A percentile compares a stretch with the other conserved stretches of the same genome.
These are phyloP conservation scores for Misgurnus anguillicaudatus DNA, from an alignment of 2,113 vertebrate species.

Conservation along the genomic window DNA sequence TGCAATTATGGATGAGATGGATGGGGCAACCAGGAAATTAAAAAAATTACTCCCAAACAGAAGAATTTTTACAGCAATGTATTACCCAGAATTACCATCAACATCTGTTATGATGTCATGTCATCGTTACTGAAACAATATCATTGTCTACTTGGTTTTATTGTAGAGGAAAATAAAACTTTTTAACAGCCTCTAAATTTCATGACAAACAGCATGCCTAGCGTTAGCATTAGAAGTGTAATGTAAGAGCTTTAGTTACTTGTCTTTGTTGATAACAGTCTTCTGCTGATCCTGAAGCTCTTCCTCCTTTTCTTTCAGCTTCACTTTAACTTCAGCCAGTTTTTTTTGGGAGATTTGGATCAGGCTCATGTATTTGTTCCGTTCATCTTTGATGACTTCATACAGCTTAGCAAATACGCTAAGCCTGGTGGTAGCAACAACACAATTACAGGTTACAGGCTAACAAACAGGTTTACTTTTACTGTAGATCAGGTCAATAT, in stretches of 20 bases:
- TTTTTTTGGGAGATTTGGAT: slow-evolving; percentile 78
- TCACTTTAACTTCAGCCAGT: slow-evolving; percentile 75
- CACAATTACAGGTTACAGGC: background rate
- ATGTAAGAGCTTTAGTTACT: slow-evolving; percentile 66
- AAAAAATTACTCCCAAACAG: too few species aligned
- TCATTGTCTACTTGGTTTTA: background rate
- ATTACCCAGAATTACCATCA: too few species aligned
- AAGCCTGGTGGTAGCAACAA: slow-evolving; percentile 69
- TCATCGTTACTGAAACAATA: too few species aligned
- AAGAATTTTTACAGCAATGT: too few species aligned
- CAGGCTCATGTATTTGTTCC: slow-evolving; percentile 82
- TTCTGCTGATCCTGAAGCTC: slow-evolving; percentile 81
- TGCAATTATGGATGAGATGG: too few species aligned
- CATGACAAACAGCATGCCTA: background rate
- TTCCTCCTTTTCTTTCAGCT: slow-evolving; percentile 78
- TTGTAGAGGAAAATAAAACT: background rate
- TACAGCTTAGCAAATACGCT: slow-evolving; percentile 74
- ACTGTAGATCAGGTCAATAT: too few species aligned
- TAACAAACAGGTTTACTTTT: background rate
- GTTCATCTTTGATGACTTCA: slow-evolving; percentile 78
- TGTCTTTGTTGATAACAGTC: slow-evolving; percentile 74
- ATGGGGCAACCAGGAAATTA: too few species aligned
- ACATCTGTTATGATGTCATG: background rate
- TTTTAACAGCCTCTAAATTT: too few species aligned
- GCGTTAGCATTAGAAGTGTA: background rate